phyloP scores from a whole-genome alignment of 2,797 vertebrate species.

The Malacoraja senta region DNA sequence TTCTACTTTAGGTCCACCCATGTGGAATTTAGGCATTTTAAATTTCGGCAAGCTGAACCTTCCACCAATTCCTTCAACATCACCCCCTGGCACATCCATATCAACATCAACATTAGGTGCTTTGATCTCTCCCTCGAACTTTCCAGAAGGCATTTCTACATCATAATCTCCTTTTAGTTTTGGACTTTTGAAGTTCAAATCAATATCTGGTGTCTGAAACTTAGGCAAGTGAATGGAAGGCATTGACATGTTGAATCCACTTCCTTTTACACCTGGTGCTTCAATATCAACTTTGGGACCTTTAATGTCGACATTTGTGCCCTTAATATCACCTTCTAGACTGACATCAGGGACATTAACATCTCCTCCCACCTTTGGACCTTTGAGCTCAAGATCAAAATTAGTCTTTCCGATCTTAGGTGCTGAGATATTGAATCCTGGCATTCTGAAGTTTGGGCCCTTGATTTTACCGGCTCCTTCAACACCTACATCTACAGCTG shows the following conservation, averaged over 20 bases:
- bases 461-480: constrained; percentile 45
- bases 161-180: neutral
- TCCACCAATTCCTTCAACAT: constrained; percentile 42
- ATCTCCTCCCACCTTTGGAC: neutral
- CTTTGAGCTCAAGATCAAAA: neutral
- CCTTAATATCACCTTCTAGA: neutral
- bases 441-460: constrained; percentile 33
- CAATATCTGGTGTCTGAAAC: neutral
- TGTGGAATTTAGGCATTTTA: neutral
- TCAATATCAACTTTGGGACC: neutral
- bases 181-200: neutral
- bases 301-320: neutral
- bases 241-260: neutral
- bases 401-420: neutral
- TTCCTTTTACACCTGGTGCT: neutral
- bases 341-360: neutral
- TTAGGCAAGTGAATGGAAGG: neutral
- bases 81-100: constrained; percentile 43
- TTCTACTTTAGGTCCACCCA: neutral
- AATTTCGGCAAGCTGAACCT: neutral
- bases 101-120: constrained; percentile 41
- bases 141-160: neutral
- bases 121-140: constrained; percentile 37
- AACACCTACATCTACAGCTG: constrained; percentile 1
- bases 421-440: constrained; percentile 44